Base-by-base conservation (phyloP, 2,797 vertebrate genomes). In the Anguilla obscura region DNA sequence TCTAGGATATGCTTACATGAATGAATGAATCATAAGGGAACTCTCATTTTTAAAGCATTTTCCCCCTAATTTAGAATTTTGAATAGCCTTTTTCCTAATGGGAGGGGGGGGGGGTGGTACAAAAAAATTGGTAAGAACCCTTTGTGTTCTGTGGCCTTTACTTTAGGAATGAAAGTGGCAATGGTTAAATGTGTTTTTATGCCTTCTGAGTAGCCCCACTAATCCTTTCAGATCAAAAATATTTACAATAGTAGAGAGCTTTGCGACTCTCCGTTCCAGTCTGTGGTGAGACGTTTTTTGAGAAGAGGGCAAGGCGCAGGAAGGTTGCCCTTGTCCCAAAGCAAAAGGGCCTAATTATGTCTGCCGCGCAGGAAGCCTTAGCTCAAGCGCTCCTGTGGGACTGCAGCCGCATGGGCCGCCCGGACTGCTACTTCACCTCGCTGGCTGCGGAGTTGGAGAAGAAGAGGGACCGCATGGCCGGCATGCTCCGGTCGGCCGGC, bases 351-450 rank as follows among this genome's bases (percentile, higher is more conserved):
- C 40, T 45, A 7, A 5, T 50, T 50, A 27, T 89, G 3, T 84
- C 48, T 84, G 27, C 30, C 40, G 16, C 83, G 27, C 93, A 99
- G 98, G 99, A 99, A 92, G 98, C 98, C 0, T 94, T 99, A 91
- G 98, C 97, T 50, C 97, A 96, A 90, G 97, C 97, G 0, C 92
- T 99, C 88, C 92, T 95, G 88, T 87, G 91, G 7, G 97, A 99
- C 92, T 95, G 92, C 1, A 94, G 97, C 84, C 92, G 97, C 85
- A 97, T 99, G 97, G 96, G 95, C 90, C 95, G 96, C 76, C 96
- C 98, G 0, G 96, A 97, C 71, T 99, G 99, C 93, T 99, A 99
- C 93, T 99, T 99, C 92, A 91, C 95, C 87, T 97, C 96, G 0
- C 94, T 99, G 89, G 93, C 98, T 48, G 94, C 92, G 80, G 98